phyloP scores from a whole-genome alignment of 2,113 vertebrate genomes.

The Typhlomys cinereus region DNA sequence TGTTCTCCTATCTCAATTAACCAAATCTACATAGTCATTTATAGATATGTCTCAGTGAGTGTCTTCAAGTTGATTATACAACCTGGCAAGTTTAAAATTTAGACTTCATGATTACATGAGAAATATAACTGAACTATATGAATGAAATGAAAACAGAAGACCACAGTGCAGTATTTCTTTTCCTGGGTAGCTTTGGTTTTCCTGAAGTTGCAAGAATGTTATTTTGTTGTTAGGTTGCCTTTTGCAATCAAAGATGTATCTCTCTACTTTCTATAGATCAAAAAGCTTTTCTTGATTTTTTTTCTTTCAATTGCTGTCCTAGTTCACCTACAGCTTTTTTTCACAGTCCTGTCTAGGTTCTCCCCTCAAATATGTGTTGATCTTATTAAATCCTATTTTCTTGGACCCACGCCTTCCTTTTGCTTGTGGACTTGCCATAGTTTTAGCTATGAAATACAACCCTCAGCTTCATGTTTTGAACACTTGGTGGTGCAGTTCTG shows the following conservation, averaged over 20 bases:
- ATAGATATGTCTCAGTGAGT: not conserved
- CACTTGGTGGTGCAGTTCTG: not conserved
- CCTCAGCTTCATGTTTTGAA: not conserved
- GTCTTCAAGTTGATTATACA: not conserved
- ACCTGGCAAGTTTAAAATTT: not conserved
- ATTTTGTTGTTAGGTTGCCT: not conserved
- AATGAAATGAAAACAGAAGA: not conserved
- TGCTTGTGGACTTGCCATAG: not conserved
- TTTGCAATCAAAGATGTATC: not conserved
- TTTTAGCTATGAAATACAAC: not conserved
- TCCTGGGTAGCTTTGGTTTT: not conserved
- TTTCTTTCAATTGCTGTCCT: not conserved
- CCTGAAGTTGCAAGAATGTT: not conserved
- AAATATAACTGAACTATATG: not conserved
- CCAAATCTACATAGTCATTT: not conserved
- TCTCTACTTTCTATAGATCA: not conserved
- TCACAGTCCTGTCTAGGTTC: not conserved
- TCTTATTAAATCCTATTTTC: not conserved
- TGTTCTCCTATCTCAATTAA: not conserved
- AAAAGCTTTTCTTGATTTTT: not conserved
- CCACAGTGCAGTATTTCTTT: not conserved
- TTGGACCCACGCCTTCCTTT: not conserved
- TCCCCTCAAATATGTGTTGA: not conserved
- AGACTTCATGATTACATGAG: not conserved
- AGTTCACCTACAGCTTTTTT: not conserved